phyloP scores from a whole-genome alignment of 2,797 vertebrate genomes.

The Acanthornis magna region DNA sequence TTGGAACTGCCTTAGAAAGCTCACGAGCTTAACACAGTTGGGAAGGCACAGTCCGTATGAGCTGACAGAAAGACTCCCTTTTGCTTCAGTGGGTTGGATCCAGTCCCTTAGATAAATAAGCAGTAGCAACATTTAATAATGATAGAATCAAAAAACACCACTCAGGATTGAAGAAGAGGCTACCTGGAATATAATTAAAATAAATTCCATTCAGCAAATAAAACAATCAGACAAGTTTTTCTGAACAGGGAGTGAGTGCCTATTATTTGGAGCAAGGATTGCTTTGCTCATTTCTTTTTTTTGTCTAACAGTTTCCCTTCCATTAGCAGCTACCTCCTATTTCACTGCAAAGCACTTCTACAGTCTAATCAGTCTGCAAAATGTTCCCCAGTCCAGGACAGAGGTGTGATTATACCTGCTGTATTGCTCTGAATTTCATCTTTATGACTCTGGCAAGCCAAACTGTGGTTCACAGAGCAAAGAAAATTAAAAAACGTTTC shows the following conservation, averaged over 20 bases:
- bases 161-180: not conserved
- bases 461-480: not conserved
- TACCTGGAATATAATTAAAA: not conserved
- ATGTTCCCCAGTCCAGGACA: not conserved
- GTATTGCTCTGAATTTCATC: not conserved
- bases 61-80: not conserved
- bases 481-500: not conserved
- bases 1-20: not conserved
- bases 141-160: not conserved
- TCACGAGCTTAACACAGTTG: not conserved
- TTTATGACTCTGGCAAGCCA: not conserved
- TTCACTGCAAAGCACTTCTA: not conserved
- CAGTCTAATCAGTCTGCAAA: not conserved
- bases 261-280: not conserved
- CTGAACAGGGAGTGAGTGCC: not conserved
- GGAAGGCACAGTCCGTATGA: not conserved
- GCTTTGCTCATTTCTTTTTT: not conserved
- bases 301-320: not conserved
- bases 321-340: not conserved
- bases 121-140: not conserved
- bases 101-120: not conserved
- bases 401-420: not conserved
- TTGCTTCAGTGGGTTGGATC: not conserved
- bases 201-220: not conserved
- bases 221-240: not conserved